Base-by-base conservation (phyloP, 2,888 invertebrate species). In the Polymixis lichenea region DNA sequence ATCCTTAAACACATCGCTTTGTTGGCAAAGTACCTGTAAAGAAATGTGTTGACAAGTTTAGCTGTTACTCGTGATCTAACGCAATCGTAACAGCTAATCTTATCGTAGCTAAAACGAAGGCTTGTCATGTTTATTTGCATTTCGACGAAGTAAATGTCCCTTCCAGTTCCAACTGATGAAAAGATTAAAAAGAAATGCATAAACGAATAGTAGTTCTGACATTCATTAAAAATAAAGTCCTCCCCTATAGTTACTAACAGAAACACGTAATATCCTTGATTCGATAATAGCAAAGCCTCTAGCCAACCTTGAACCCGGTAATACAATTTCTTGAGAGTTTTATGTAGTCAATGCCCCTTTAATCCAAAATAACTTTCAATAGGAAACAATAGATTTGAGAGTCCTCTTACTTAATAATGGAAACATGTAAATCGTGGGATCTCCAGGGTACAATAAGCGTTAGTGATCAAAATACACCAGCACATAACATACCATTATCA, bases 1-100 rank as follows among this genome's bases (percentile, higher is more conserved):
- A 92, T 92, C 91, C 92, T 93, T 90, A 87, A 94, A 94, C 95
- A 95, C 95, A 96, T 96, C 93, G 96, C 96, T 96, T 96, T 93
- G 89, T 94, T 93, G 92, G 95, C 93, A 93, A 92, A 90, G 83
- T 92, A 92, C 91, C 89, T 90, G 89, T 90, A 90, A 92, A 87
- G 85, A 88, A 89, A 79, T 87, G 87, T 88, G 88, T 89, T 85
- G 81, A 84, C 86, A 94, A 95, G 95, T 90, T 95, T 95, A 94
- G 95, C 94, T 94, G 94, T 95, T 92, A 90, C 89, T 77, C 64
- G 69, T 74, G 78, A 78, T 83, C 75, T 65, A 77, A 73, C 78
- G 53, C 51, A 51, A 68, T 71, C 75, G 90, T 92, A 92, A 94
- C 94, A 95, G 95, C 93, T 95, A 93, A 93, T 89, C 93, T 94